Base-by-base conservation (phyloP, 2,113 vertebrate genomes). In the Ochotona princeps region DNA sequence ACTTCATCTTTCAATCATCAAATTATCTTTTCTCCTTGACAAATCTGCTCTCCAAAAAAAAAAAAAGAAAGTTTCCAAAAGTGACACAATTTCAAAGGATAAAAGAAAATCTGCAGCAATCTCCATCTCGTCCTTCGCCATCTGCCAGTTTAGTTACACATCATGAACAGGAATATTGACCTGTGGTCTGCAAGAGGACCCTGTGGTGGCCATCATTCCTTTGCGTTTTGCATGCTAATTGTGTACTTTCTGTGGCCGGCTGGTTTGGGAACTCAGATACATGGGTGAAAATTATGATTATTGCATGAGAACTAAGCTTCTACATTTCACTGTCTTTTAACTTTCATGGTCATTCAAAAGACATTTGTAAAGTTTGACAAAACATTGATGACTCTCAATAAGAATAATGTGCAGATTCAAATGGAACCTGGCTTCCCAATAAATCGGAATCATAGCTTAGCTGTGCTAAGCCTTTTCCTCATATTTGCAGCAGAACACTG, bases 401-500 rank as follows among this genome's bases (percentile, higher is more conserved):
- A 44, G 82, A 89, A 96, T 94, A 94, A 96, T 72, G 79, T 81
- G 76, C 90, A 96, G 92, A 94, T 96, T 95, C 93, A 85, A 13
- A 94, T 83, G 17, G 70, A 97, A 81, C 93, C 88, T 93, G 96
- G 93, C 90, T 95, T 96, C 54, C 90, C 76, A 82, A 94, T 94
- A 97, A 97, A 96, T 47, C 25, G 23, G 63, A 92, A 88, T 75
- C 18, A 84, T 83, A 57, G 47, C 74, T 65, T 70, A 91, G 76
- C 87, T 0, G 15, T 38, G 23, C 23, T 35, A 67, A 54, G 57
- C n/a, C n/a, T 7, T 54, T 14, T 94, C 67, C 74, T 87, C 28
- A 84, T 90, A 98, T 98, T 97, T 94, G 97, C 96, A 97, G 97
- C 94, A 94, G 92, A 98, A 98, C 91, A 98, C 96, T 98, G 98